phyloP scores from a whole-genome alignment of 2,888 invertebrate species.

The Polydrusus cervinus region DNA sequence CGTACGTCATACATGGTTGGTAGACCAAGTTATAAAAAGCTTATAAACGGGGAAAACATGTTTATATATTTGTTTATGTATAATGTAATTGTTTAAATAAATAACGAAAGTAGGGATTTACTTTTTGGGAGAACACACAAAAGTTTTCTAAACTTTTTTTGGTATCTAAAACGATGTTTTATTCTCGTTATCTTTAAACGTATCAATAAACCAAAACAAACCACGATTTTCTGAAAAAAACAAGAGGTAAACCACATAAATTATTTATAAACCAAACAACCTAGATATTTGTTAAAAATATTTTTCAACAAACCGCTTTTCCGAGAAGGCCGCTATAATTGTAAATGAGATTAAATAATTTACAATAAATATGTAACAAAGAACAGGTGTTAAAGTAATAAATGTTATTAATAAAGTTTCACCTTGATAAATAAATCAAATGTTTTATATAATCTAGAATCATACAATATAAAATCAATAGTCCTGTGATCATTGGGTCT shows the following conservation, averaged over 20 bases:
- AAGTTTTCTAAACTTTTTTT: too few relatives aligned
- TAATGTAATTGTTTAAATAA: too few relatives aligned
- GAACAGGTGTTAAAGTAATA: not conserved
- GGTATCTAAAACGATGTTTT: too few relatives aligned
- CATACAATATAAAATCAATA: too few relatives aligned
- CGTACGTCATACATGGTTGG: too few relatives aligned
- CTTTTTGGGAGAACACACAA: too few relatives aligned
- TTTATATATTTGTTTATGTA: too few relatives aligned
- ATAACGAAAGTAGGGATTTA: too few relatives aligned
- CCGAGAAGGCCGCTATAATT: not conserved
- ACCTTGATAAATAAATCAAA: constrained; percentile 1
- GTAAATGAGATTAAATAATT: not conserved
- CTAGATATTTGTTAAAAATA: constrained; percentile 12
- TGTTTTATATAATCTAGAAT: not conserved
- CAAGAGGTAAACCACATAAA: constrained; percentile 4
- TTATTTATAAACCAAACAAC: constrained; percentile 9
- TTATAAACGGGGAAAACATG: too few relatives aligned
- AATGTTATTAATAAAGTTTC: not conserved
- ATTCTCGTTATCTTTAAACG: too few relatives aligned
- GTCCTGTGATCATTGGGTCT: too few relatives aligned
- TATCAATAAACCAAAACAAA: not conserved
- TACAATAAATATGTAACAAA: not conserved
- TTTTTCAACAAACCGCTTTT: constrained; percentile 3
- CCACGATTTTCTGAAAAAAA: not conserved
- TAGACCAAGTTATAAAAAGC: too few relatives aligned